Evolutionary conservation across 2,113 vertebrate species (phyloP).

Genomic region (human): DNA sequence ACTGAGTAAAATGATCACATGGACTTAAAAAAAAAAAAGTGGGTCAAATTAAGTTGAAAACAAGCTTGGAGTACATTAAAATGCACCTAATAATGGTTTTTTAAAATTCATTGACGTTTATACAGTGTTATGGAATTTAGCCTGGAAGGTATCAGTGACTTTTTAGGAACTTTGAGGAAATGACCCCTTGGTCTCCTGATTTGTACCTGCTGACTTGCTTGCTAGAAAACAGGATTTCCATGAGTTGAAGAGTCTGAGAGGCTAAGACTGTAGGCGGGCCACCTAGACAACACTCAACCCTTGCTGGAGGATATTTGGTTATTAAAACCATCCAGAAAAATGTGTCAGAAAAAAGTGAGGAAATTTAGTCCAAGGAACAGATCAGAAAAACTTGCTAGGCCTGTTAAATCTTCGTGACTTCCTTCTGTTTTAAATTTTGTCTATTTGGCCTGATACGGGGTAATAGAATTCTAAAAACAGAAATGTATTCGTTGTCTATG

Average conservation of each 20-base stretch:
- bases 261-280: neutral
- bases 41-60: constrained; percentile 41
- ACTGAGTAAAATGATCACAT: neutral
- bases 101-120: neutral
- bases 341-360: neutral
- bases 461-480: neutral
- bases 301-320: neutral
- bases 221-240: neutral
- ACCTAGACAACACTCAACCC: neutral
- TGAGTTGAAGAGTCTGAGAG: neutral
- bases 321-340: neutral
- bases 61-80: neutral
- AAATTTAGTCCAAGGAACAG: neutral
- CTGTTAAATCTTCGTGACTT: neutral
- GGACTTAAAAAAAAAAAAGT: neutral
- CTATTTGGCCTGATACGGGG: neutral
- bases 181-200: neutral
- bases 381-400: neutral
- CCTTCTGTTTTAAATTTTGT: neutral
- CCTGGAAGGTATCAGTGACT: neutral
- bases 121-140: neutral
- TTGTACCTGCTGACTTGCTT: neutral
- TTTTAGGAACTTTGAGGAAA: neutral
- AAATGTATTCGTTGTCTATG: neutral
- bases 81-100: neutral